A percentile compares a stretch with the other conserved stretches of the same genome.
phyloP scores from a whole-genome alignment of 2,113 vertebrate species.

The Odontophorus gujanensis region DNA sequence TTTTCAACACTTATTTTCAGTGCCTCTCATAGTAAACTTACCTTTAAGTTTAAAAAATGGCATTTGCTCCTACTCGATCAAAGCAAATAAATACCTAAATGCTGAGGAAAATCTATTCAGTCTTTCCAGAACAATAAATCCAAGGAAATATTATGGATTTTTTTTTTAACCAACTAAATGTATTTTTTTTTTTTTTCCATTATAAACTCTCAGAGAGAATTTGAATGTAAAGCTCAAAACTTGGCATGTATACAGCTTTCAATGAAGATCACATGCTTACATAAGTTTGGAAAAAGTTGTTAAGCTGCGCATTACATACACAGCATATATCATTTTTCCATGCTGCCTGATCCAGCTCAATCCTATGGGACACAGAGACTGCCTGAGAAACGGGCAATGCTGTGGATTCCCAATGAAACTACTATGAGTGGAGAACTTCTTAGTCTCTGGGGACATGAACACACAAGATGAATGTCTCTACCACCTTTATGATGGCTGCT shows the following conservation, averaged over 20 bases:
- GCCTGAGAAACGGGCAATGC: conserved; percentile 56
- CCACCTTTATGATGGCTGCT: neutral
- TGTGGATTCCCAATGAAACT: conserved; percentile 39
- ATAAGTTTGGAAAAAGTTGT: conserved; percentile 49
- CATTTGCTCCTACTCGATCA: neutral
- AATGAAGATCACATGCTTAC: conserved; percentile 59
- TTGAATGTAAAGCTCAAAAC: conserved; percentile 40
- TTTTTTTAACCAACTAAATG: neutral
- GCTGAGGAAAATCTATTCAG: neutral
- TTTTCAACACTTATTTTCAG: neutral
- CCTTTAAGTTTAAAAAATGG: neutral
- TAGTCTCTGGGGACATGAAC: neutral
- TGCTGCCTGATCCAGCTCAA: conserved; percentile 24
- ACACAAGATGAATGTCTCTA: neutral
- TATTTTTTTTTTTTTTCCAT: neutral
- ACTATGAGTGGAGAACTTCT: neutral
- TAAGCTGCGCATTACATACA: conserved; percentile 35
- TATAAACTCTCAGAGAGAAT: neutral
- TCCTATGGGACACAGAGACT: conserved; percentile 26
- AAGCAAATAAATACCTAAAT: neutral
- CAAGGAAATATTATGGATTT: neutral
- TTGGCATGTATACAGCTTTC: conserved; percentile 37
- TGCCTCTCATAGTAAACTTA: neutral
- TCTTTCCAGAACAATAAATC: conserved; percentile 20
- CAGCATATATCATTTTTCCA: conserved; percentile 58